Conservation (phyloP, 2,797 vertebrate genomes). For the Leuciscus waleckii region DNA sequence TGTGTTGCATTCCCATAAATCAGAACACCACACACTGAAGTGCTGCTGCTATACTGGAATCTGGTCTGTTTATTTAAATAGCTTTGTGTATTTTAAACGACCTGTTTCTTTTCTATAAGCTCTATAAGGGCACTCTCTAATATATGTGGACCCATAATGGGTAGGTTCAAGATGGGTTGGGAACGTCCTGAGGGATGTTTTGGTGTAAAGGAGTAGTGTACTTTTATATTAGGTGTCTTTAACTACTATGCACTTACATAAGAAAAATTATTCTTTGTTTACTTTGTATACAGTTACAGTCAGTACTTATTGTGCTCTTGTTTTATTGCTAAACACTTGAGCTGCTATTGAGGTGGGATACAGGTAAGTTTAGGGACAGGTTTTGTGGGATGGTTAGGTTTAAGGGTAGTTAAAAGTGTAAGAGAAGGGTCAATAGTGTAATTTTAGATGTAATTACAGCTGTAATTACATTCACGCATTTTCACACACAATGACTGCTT, state of each 20-base stretch:
- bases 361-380: not conserved
- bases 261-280: not conserved
- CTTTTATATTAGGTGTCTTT: not conserved
- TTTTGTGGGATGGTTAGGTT: too few species aligned
- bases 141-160: not conserved
- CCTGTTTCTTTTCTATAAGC: not conserved
- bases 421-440: not conserved
- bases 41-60: not conserved
- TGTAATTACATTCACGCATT: not conserved
- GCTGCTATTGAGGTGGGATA: not conserved
- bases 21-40: constrained; percentile 10
- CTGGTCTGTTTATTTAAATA: constrained; percentile 23
- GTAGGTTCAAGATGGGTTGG: not conserved
- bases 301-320: not conserved
- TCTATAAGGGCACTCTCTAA: not conserved
- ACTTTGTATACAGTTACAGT: not conserved
- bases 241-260: not conserved
- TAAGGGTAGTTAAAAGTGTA: too few species aligned
- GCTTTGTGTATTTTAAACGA: not conserved
- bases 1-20: constrained; percentile 10
- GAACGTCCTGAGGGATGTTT: not conserved
- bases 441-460: not conserved
- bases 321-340: not conserved
- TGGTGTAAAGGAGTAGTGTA: not conserved
- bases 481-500: not conserved